phyloP scores from a whole-genome alignment of 2,888 invertebrate species.

The Leptopilina myrica region DNA sequence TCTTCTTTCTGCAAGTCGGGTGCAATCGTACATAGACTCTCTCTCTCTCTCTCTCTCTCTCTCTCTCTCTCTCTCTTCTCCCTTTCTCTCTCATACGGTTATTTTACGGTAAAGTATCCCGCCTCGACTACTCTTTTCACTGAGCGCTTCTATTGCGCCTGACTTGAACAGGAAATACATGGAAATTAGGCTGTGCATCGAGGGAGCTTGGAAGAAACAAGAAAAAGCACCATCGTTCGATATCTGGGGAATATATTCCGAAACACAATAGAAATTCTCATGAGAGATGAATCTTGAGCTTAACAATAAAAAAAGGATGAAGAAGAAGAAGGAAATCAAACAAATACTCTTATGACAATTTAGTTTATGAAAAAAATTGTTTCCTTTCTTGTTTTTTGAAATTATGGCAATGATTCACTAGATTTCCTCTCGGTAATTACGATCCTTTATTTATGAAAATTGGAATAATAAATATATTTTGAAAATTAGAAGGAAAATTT shows the following conservation, averaged over 20 bases:
- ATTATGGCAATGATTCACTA: not conserved
- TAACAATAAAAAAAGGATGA: not conserved
- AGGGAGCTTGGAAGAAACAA: constrained; percentile 27
- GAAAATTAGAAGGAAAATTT: not conserved
- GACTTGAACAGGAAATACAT: constrained; percentile 23
- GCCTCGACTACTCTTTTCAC: constrained; percentile 45
- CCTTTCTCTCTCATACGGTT: not conserved
- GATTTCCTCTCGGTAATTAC: no score
- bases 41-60: not conserved
- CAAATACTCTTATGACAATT: constrained; percentile 15
- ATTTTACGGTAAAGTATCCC: constrained; percentile 35
- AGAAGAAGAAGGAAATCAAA: not conserved
- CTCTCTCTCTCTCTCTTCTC: not conserved
- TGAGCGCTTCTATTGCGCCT: constrained; percentile 23
- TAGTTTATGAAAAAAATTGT: not conserved
- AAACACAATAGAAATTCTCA: constrained; percentile 22
- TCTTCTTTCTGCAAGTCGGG: constrained; percentile 6
- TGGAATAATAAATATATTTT: no score
- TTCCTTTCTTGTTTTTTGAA: not conserved
- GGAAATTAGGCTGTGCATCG: constrained; percentile 40
- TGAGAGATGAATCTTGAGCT: constrained; percentile 14
- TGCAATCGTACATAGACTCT: constrained; percentile 11
- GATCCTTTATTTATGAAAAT: no score
- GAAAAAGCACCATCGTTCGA: constrained; percentile 21
- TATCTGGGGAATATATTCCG: constrained; percentile 5